phyloP scores from a whole-genome alignment of 2,888 invertebrate genomes.

The Lasioglossum lativentre region DNA sequence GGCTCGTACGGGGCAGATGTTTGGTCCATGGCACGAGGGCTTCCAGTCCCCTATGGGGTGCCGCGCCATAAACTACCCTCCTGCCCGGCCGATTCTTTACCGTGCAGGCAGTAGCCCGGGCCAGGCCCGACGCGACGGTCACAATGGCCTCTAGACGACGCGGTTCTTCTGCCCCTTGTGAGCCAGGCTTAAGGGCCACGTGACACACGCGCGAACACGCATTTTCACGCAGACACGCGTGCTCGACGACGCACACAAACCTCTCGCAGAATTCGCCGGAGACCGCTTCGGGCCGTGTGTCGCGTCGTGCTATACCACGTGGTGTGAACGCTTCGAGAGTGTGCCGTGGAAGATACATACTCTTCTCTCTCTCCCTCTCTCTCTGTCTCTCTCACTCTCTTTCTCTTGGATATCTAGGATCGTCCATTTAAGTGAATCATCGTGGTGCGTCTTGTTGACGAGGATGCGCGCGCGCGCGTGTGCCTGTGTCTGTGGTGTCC shows the following conservation, averaged over 20 bases:
- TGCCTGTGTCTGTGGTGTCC: not conserved
- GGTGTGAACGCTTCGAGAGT: slow-evolving; percentile 21
- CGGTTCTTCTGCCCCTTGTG: slow-evolving; percentile 55
- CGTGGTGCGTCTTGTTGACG: slow-evolving; percentile 3
- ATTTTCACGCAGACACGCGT: slow-evolving; percentile 43
- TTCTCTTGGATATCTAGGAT: not conserved
- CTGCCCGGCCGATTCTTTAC: slow-evolving; percentile 51
- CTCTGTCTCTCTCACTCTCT: not conserved
- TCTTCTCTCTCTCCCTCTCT: too few relatives aligned
- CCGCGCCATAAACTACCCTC: slow-evolving; percentile 81
- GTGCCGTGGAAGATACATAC: slow-evolving; percentile 10
- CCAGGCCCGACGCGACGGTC: slow-evolving; percentile 6
- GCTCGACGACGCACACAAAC: slow-evolving; percentile 32
- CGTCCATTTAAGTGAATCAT: slow-evolving; percentile 35
- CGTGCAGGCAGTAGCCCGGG: slow-evolving; percentile 32
- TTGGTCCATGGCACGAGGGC: slow-evolving; percentile 81
- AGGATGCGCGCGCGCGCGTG: not conserved
- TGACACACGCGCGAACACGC: slow-evolving; percentile 64
- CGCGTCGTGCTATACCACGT: slow-evolving; percentile 46
- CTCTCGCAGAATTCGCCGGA: slow-evolving; percentile 55
- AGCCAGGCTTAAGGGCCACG: slow-evolving; percentile 66
- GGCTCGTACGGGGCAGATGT: slow-evolving; percentile 79
- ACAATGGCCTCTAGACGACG: slow-evolving; percentile 53
- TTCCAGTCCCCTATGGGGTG: slow-evolving; percentile 81
- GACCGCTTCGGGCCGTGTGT: slow-evolving; percentile 49